Evolutionary conservation across 2,797 vertebrate species (phyloP).

Genomic region (Bradypus variegatus): DNA sequence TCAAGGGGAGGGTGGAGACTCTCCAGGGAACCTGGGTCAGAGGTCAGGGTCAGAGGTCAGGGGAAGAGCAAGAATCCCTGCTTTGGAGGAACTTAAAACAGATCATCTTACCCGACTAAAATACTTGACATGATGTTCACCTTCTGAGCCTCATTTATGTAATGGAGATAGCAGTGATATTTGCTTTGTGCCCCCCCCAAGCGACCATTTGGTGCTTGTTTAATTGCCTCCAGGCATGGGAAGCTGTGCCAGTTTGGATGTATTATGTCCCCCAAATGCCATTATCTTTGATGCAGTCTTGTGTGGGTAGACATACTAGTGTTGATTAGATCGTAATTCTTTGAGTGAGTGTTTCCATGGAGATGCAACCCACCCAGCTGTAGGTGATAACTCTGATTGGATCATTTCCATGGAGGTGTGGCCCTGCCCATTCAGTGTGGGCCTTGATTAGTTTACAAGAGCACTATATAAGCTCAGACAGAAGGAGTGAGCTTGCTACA

Average conservation of each 20-base stretch:
- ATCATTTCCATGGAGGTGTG: too few relatives aligned
- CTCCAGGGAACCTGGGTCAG: neutral
- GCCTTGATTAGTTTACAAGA: too few relatives aligned
- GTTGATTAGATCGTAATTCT: too few relatives aligned
- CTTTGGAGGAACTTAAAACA: neutral
- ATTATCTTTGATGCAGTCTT: too few relatives aligned
- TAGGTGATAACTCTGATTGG: too few relatives aligned
- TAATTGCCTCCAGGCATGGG: constrained; percentile 26
- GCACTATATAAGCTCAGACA: too few relatives aligned
- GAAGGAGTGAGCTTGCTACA: too few relatives aligned
- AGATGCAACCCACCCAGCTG: too few relatives aligned
- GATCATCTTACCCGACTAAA: neutral
- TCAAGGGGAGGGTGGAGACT: neutral
- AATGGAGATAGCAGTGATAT: constrained; percentile 24
- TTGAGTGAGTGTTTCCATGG: too few relatives aligned
- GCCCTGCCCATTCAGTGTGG: too few relatives aligned
- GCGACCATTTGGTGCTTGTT: neutral
- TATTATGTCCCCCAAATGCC: too few relatives aligned
- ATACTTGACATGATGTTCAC: neutral
- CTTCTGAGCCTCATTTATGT: constrained; percentile 21
- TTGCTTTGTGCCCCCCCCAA: constrained; percentile 13
- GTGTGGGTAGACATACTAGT: too few relatives aligned
- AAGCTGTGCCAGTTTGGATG: neutral
- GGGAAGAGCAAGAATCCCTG: neutral
- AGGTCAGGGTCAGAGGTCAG: neutral